A percentile compares a stretch with the other conserved stretches of the same genome.
Evolutionary conservation across 1,140 invertebrate genomes (phyloP).

Genomic region (Hormaphis cornu): DNA sequence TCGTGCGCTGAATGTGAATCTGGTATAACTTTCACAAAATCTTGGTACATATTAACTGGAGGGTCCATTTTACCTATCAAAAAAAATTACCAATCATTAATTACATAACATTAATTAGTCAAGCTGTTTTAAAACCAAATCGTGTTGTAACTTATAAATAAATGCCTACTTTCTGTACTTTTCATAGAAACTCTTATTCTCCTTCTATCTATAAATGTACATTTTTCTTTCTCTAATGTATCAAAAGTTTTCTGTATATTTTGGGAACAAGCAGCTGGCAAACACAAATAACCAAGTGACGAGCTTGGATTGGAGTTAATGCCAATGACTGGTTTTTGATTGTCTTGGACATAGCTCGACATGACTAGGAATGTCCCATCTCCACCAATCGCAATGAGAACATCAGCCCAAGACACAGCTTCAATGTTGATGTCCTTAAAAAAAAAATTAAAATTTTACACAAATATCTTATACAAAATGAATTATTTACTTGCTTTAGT

Average conservation of each 20-base stretch:
- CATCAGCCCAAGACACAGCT: conserved; percentile 70
- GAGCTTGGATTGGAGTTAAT: conserved; percentile 94
- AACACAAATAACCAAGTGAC: conserved; percentile 86
- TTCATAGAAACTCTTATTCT: conserved; percentile 25
- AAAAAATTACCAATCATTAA: too few relatives aligned
- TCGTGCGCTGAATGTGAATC: conserved; percentile 23
- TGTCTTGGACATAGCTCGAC: conserved; percentile 67
- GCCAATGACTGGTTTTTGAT: conserved; percentile 83
- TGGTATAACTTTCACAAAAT: conserved; percentile 24
- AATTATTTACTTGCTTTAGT: too few relatives aligned
- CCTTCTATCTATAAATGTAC: neutral
- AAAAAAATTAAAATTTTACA: neutral
- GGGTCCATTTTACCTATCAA: conserved; percentile 23
- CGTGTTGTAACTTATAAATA: neutral
- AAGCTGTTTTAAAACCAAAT: neutral
- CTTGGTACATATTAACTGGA: conserved; percentile 24
- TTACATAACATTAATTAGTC: neutral
- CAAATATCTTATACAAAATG: neutral
- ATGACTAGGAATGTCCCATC: conserved; percentile 96
- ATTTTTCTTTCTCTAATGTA: conserved; percentile 18
- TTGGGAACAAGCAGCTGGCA: conserved; percentile 63
- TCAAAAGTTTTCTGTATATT: conserved; percentile 45
- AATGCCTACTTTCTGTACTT: conserved; percentile 2
- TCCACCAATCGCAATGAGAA: conserved; percentile 89
- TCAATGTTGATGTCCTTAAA: conserved; percentile 20